These are phyloP conservation scores for Brachyhypopomus occidentalis DNA, from an alignment of 2,113 vertebrate genomes.

Conservation along the genomic window DNA sequence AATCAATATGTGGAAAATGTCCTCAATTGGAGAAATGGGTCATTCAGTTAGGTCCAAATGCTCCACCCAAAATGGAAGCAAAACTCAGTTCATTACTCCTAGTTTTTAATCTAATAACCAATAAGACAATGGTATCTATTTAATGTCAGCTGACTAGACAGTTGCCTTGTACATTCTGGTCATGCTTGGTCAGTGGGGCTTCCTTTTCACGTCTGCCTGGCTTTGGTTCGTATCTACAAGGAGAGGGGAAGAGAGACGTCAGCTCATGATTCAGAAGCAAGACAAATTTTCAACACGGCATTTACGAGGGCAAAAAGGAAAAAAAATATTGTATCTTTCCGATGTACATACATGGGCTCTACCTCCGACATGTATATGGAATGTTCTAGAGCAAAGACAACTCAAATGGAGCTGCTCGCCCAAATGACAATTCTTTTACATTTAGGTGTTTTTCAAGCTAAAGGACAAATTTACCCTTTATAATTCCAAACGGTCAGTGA, in stretches of 20 bases:
- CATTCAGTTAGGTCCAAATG: constrained; percentile 32
- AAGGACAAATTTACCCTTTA: no score
- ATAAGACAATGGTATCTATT: constrained; percentile 18
- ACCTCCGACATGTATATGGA: no score
- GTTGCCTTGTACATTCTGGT: constrained; percentile 25
- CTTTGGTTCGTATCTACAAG: constrained; percentile 94
- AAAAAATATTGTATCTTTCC: no score
- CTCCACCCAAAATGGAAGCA: constrained; percentile 1
- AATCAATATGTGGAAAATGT: constrained; percentile 37
- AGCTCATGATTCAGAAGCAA: no score
- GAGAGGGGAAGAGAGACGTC: constrained; percentile 23
- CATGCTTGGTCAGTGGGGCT: constrained; percentile 87
- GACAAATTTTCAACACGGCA: no score
- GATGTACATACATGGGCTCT: no score
- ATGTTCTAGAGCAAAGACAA: no score
- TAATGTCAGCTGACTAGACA: constrained; percentile 27
- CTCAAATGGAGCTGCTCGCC: no score
- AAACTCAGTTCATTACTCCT: not conserved
- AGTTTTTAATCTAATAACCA: constrained; percentile 32
- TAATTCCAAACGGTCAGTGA: no score
- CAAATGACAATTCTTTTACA: no score
- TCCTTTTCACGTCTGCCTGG: constrained; percentile 93
- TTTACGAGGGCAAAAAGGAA: no score
- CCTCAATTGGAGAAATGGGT: constrained; percentile 31
- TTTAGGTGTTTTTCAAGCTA: no score